A percentile compares a stretch with the other conserved stretches of the same genome.
These are phyloP conservation scores for Nemotelus pantherinus DNA, from an alignment of 2,888 invertebrate genomes.

Conservation along the genomic window DNA sequence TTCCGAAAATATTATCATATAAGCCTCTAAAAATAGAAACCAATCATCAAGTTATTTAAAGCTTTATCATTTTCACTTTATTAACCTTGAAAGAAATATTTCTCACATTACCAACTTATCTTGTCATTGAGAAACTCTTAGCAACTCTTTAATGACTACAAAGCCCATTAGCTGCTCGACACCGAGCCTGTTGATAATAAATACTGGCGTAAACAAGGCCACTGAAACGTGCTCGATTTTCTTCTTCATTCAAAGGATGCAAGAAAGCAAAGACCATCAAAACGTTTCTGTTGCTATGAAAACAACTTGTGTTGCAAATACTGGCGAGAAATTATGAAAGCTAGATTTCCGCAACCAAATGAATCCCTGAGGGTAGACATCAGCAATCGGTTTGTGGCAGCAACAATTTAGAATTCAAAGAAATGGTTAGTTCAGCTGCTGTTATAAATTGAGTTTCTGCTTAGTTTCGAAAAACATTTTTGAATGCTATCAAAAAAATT, in stretches of 20 bases:
- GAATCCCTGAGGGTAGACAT: constrained; percentile 5
- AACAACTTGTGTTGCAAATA: background rate
- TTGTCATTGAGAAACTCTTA: constrained; percentile 39
- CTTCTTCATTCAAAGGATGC: background rate
- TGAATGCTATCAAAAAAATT: no score
- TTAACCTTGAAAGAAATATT: constrained; percentile 36
- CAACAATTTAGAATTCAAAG: no score
- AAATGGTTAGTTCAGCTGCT: no score
- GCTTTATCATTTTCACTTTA: constrained; percentile 35
- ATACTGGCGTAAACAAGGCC: constrained; percentile 13
- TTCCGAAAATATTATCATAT: no score
- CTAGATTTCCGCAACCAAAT: constrained; percentile 11
- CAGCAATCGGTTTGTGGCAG: background rate
- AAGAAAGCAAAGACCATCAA: background rate
- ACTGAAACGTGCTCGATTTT: constrained; percentile 3
- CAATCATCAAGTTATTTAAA: constrained; percentile 1
- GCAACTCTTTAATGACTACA: constrained; percentile 39
- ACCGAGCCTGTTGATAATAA: constrained; percentile 30
- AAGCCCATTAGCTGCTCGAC: constrained; percentile 40
- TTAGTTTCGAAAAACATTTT: no score
- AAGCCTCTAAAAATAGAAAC: background rate
- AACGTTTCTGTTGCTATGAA: background rate
- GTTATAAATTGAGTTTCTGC: no score
- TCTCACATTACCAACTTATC: constrained; percentile 38
- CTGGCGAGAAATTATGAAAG: constrained; percentile 32